Conservation (phyloP, 2,113 vertebrate species). For the Elaphurus davidianus region DNA sequence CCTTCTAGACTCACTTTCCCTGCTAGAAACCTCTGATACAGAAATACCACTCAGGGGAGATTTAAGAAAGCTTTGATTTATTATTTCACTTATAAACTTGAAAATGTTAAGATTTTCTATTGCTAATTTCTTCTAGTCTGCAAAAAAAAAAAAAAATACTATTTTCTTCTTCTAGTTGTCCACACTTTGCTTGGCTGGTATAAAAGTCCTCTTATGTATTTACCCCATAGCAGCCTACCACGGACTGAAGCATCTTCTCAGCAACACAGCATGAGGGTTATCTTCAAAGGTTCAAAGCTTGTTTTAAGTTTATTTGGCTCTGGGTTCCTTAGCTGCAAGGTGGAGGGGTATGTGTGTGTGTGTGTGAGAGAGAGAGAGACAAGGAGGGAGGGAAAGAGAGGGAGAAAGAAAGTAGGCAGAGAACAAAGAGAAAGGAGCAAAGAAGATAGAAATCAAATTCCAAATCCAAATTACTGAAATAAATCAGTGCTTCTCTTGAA, state of each 20-base stretch:
- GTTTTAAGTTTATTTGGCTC: not conserved
- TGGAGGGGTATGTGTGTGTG: not conserved
- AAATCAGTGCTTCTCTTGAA: constrained; percentile 32
- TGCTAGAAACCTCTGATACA: not conserved
- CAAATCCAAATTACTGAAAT: constrained; percentile 33
- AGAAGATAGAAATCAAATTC: constrained; percentile 43
- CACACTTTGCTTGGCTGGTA: not conserved
- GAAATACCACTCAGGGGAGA: not conserved
- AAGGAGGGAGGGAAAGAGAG: not conserved
- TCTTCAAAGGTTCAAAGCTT: not conserved
- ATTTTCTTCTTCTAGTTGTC: not conserved
- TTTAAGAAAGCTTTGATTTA: not conserved
- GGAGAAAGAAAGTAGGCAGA: not conserved
- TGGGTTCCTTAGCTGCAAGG: not conserved
- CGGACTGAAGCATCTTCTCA: not conserved
- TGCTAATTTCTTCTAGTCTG: not conserved
- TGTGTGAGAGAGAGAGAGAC: not conserved
- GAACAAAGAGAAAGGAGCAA: not conserved
- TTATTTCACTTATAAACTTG: not conserved
- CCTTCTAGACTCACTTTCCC: not conserved
- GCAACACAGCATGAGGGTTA: not conserved
- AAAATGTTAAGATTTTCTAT: not conserved
- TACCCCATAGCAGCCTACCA: not conserved
- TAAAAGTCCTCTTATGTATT: not conserved
- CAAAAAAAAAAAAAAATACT: not conserved